phyloP scores from a whole-genome alignment of 2,113 vertebrate species.

The Tragelaphus imberbis region DNA sequence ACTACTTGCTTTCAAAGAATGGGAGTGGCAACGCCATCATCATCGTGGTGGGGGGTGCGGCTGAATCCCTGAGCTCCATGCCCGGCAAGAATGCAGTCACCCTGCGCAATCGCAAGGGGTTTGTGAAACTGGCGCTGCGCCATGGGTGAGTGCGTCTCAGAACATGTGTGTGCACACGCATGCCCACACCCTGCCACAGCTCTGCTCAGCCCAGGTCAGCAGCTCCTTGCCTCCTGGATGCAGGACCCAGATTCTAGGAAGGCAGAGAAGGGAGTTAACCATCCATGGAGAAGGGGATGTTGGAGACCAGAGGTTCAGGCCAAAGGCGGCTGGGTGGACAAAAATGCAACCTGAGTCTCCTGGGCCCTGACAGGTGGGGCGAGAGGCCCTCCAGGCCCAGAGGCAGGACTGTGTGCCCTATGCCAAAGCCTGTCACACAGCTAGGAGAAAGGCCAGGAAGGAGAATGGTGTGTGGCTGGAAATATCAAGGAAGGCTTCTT shows the following conservation, averaged over 20 bases:
- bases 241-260: not conserved
- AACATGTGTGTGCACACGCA: accelerated
- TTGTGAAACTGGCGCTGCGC: slow-evolving; percentile 90
- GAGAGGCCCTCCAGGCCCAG: not conserved
- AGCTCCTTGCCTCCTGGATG: not conserved
- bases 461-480: not conserved
- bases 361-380: not conserved
- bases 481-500: not conserved
- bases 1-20: slow-evolving; percentile 91
- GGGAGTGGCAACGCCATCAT: slow-evolving; percentile 94
- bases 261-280: not conserved
- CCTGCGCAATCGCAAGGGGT: slow-evolving; percentile 92
- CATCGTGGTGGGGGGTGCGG: slow-evolving; percentile 94
- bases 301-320: not conserved
- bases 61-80: slow-evolving; percentile 91
- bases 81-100: slow-evolving; percentile 90
- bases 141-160: slow-evolving; percentile 85
- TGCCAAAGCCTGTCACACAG: not conserved
- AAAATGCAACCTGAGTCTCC: not conserved
- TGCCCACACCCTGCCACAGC: accelerated
- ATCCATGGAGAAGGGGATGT: not conserved
- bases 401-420: not conserved
- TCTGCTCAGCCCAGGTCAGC: not conserved
- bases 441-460: not conserved
- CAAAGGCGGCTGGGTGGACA: not conserved